Conservation (phyloP, 2,797 vertebrate species). For the Oreonectes daqikongensis region DNA sequence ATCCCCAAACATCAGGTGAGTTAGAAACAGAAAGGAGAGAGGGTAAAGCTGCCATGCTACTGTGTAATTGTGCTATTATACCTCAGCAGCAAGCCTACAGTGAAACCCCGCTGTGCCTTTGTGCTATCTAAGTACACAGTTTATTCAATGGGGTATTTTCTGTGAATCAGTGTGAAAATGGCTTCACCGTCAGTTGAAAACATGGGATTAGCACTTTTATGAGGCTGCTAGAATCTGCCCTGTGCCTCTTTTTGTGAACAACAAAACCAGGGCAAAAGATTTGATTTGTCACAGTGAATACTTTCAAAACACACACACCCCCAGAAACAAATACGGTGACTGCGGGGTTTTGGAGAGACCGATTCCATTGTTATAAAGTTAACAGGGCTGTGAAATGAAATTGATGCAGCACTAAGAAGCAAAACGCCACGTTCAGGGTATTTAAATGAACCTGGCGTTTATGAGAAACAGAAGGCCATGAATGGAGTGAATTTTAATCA, state of each 20-base stretch:
- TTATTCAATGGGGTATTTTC: constrained; percentile 55
- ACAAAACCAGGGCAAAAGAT: constrained; percentile 44
- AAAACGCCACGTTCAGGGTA: constrained; percentile 40
- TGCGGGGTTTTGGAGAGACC: constrained; percentile 35
- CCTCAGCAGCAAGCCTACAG: constrained; percentile 40
- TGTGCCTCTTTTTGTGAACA: constrained; percentile 33
- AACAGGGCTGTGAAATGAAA: constrained; percentile 44
- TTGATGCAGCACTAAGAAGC: constrained; percentile 46
- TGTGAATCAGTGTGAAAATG: constrained; percentile 48
- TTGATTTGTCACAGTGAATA: constrained; percentile 49
- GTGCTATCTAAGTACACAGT: constrained; percentile 53
- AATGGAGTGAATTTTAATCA: constrained; percentile 51
- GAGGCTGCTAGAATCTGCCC: constrained; percentile 36
- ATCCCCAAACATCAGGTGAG: constrained; percentile 46
- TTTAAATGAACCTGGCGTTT: constrained; percentile 46
- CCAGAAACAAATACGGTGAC: constrained; percentile 37
- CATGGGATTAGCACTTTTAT: constrained; percentile 54
- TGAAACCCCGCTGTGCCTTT: constrained; percentile 49
- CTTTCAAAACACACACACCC: constrained; percentile 25
- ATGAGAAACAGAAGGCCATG: constrained; percentile 46
- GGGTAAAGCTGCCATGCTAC: constrained; percentile 47
- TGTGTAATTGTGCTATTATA: constrained; percentile 57
- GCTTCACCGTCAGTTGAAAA: constrained; percentile 42
- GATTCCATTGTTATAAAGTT: constrained; percentile 46
- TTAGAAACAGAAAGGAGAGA: constrained; percentile 22